Percentiles rank a stretch among this genome's conserved stretches.
These are phyloP conservation scores for Elysia crispata DNA, from an alignment of 2,888 invertebrate species.

Conservation along the genomic window DNA sequence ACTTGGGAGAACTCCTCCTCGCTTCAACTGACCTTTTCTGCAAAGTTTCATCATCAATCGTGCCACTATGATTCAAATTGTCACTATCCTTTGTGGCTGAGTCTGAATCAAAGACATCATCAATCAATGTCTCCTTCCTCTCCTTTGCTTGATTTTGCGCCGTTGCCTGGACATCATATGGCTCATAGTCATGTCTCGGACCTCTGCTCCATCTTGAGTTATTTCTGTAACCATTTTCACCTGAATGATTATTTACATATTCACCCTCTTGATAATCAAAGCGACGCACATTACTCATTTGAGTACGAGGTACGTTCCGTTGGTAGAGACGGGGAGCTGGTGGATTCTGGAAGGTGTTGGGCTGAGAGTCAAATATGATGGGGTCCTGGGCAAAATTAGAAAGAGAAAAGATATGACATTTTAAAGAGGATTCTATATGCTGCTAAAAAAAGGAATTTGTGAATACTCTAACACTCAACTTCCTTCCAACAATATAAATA, in stretches of 20 bases:
- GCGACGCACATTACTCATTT: constrained; percentile 27
- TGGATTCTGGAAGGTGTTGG: constrained; percentile 23
- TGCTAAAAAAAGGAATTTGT: too few relatives aligned
- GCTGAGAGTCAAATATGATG: constrained; percentile 33
- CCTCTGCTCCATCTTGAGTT: background rate
- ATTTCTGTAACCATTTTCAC: constrained; percentile 6
- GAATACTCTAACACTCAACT: too few relatives aligned
- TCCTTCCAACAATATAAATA: too few relatives aligned
- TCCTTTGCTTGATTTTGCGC: constrained; percentile 59
- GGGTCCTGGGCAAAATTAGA: constrained; percentile 28
- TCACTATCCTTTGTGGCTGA: constrained; percentile 48
- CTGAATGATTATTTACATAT: background rate
- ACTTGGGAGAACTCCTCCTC: constrained; percentile 49
- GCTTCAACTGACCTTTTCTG: constrained; percentile 51
- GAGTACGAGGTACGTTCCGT: constrained; percentile 20
- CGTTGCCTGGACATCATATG: constrained; percentile 46
- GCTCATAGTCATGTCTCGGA: constrained; percentile 42
- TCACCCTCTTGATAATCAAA: constrained; percentile 37
- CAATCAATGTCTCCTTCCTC: constrained; percentile 51
- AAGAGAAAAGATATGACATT: background rate
- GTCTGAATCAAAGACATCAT: constrained; percentile 51
- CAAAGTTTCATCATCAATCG: constrained; percentile 40
- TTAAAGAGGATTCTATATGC: too few relatives aligned
- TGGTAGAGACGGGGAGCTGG: constrained; percentile 11
- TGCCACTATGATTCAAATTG: constrained; percentile 26